Evolutionary conservation across 1,140 invertebrate genomes (phyloP), one percentile per base, ranked within the genome.

Genomic region (Neocloeon triangulifer): DNA sequence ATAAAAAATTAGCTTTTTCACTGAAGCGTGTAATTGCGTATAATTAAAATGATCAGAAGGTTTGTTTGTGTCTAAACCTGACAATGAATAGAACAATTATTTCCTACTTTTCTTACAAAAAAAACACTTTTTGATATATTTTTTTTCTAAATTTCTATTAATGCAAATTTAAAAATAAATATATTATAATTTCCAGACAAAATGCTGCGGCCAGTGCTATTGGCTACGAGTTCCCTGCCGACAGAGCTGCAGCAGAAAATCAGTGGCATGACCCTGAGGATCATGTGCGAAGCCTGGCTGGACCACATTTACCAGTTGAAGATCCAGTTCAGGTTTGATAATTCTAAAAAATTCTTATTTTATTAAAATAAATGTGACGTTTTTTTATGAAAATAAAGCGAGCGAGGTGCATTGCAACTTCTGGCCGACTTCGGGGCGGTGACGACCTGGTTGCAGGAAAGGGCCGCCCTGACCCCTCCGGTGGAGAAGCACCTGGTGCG

Each of bases 241-340:
- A 37, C 41, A 6, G 17, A 36, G 9, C 39, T 50, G 1, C 74
- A 81, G 43, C 59, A 66, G 25, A 51, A 63, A 12, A 71, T 73
- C 6, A 62, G 70, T 1, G 76, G 76, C 41, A 72, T 79, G 57
- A 63, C 79, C 19, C 48, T 84, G 2, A 64, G 67, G 45, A 68
- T 81, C 21, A 73, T 80, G 55, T 79, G 77, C 44, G 77, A 81
- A 46, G 70, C 75, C 1, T 81, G 76, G 76, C 51, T 84, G 19
- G 73, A 84, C 49, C 74, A 79, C 34, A 81, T 84, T 35, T 80
- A 76, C 46, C 59, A 67, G 19, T 66, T 74, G 38, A 69, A 69
- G 49, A 72, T 81, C 22, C 77, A 74, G 51, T 82, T 84, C 44
- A 72, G 66, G 59, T 71, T 58, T 51, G 45, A 23, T 26, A 16